Base-by-base conservation (phyloP, 2,113 vertebrate species). In the Lophura nycthemera region DNA sequence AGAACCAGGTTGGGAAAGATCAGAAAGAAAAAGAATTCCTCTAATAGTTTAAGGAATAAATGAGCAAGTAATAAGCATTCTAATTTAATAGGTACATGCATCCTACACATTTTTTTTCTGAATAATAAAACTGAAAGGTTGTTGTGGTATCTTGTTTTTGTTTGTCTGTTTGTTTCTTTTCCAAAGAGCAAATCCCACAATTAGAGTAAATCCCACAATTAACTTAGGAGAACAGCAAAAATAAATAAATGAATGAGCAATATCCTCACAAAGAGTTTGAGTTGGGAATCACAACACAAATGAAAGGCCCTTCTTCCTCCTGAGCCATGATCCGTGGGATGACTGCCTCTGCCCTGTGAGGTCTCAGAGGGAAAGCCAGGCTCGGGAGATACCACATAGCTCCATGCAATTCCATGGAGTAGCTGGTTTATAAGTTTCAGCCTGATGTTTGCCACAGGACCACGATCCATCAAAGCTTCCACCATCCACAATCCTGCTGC, bases 1-100 rank as follows among this genome's bases (percentile, higher is more conserved):
- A 86, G 79, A 90, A 59, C 5, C 20, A 75, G 40, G 34, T 12
- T 79, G 63, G 42, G 78, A 76, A 92, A 95, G 50, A 87, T 85
- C 32, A 63, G 38, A 71, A 81, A 75, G 52, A 72, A 78, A 34
- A 82, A 83, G 82, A 56, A 11, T 80, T 95, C 78, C 67, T 93
- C 19, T 85, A 32, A 52, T 20, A 47, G 15, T 29, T 89, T 43
- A 89, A 70, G 64, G 54, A 71, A 54, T 75, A 80, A 78, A 86
- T 78, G 40, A 95, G 40, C 52, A 93, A 65, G 61, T 91, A 86
- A 80, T 88, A 89, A 87, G 36, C 54, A 78, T 83, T 71, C 43
- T 50, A 67, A 72, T 89, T 78, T 61, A 71, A 30, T 86, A 90
- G 81, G n/a, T 70, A 77, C 13, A 34, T 6, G 12, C 84, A 92